These are phyloP conservation scores for Muscicapa adusta DNA, from an alignment of 2,113 vertebrate genomes.

Conservation along the genomic window DNA sequence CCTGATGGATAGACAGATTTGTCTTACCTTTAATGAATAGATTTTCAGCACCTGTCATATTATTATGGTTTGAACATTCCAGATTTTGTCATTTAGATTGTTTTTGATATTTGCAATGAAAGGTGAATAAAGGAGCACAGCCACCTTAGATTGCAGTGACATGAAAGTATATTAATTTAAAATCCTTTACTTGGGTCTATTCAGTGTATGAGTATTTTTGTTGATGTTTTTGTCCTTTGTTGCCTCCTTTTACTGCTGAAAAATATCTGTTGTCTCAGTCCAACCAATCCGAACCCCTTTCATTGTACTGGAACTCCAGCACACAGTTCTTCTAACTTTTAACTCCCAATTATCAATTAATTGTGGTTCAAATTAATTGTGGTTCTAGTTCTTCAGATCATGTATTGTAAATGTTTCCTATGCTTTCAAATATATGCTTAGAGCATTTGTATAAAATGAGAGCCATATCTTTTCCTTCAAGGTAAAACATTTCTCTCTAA, in stretches of 20 bases:
- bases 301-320: neutral
- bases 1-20: neutral
- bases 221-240: neutral
- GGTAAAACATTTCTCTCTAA: neutral
- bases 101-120: neutral
- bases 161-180: neutral
- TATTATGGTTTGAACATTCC: neutral
- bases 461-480: neutral
- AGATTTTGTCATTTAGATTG: neutral
- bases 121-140: neutral
- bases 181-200: neutral
- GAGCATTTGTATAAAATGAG: neutral
- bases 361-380: neutral
- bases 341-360: neutral
- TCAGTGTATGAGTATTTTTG: rapidly evolving
- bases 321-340: neutral
- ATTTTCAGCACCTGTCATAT: neutral
- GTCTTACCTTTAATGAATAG: neutral
- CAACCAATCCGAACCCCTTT: neutral
- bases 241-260: neutral
- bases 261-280: neutral
- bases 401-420: neutral
- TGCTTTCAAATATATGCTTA: neutral
- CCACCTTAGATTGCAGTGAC: neutral
- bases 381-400: neutral